Conservation (phyloP, 2,888 invertebrate species). For the Athalia rosae region DNA sequence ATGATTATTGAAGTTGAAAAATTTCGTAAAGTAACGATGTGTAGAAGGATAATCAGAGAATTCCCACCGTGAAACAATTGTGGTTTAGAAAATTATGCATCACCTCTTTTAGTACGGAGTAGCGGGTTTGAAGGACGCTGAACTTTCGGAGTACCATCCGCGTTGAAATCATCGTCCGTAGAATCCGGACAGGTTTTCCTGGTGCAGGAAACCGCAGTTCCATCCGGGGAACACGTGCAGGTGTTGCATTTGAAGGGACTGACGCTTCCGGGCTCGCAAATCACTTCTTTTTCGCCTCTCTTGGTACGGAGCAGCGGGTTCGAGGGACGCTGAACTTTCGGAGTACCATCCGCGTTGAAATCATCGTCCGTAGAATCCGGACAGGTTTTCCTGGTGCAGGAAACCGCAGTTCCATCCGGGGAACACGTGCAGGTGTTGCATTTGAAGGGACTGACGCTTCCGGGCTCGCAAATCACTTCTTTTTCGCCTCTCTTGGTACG, state of each 20-base stretch:
- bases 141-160: no score
- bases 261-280: constrained; percentile 73
- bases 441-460: constrained; percentile 74
- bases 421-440: constrained; percentile 76
- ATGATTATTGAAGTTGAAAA: background rate
- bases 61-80: no score
- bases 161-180: no score
- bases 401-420: constrained; percentile 72
- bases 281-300: constrained; percentile 22
- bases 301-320: no score
- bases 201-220: constrained; percentile 74
- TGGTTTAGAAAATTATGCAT: no score
- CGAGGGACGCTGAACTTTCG: no score
- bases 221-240: constrained; percentile 74
- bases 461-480: constrained; percentile 71
- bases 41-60: no score
- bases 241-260: constrained; percentile 76
- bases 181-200: constrained; percentile 72
- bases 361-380: constrained; percentile 64
- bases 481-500: constrained; percentile 35
- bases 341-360: no score
- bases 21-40: no score
- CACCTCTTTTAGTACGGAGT: no score
- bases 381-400: constrained; percentile 75
- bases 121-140: no score